Conservation (phyloP, 2,797 vertebrate species). For the Columba guinea region DNA sequence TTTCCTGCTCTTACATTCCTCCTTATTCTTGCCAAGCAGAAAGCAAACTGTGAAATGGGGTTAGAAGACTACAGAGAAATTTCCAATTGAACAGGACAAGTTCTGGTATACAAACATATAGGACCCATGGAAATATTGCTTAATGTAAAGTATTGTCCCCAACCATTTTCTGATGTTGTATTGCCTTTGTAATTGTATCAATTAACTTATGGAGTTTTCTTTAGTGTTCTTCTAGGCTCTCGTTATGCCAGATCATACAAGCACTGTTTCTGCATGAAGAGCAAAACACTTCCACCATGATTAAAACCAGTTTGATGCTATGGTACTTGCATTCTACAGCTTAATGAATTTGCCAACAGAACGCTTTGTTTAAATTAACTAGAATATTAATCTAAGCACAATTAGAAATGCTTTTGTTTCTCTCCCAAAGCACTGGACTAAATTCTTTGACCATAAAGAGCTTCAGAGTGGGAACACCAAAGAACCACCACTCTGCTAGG, state of each 20-base stretch:
- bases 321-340: neutral
- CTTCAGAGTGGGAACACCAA: neutral
- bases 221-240: neutral
- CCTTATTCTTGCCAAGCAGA: neutral
- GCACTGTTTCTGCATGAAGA: neutral
- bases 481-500: neutral
- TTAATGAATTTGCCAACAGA: constrained; percentile 16
- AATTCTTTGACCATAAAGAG: neutral
- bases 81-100: neutral
- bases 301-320: neutral
- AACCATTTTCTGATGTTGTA: neutral
- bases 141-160: neutral
- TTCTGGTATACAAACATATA: neutral
- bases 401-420: constrained; percentile 26
- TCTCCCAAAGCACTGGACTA: neutral
- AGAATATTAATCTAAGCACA: constrained; percentile 38
- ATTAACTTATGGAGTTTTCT: neutral
- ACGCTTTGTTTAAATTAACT: constrained; percentile 23
- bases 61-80: neutral
- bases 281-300: constrained; percentile 6
- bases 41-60: neutral
- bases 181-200: neutral
- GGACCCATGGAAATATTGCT: neutral
- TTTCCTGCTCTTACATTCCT: neutral
- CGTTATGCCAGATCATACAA: neutral